A percentile compares a stretch with the other conserved stretches of the same genome.
phyloP scores from a whole-genome alignment of 2,113 vertebrate genomes.

The Cyanoliseus patagonus region DNA sequence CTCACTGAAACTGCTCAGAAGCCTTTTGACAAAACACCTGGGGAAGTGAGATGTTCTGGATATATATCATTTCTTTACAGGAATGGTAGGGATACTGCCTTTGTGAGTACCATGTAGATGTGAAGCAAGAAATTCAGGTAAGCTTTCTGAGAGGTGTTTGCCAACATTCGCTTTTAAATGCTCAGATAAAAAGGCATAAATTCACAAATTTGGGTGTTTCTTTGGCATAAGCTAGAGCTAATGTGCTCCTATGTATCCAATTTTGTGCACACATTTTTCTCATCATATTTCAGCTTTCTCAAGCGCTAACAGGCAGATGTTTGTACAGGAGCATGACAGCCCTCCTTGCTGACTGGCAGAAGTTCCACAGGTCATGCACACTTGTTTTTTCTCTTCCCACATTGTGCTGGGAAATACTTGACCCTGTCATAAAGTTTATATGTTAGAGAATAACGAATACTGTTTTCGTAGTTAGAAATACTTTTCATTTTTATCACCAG shows the following conservation, averaged over 20 bases:
- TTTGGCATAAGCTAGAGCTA: neutral
- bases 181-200: neutral
- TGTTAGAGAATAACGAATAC: neutral
- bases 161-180: neutral
- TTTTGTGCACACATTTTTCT: neutral
- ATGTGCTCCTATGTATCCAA: neutral
- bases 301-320: neutral
- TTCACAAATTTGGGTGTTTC: neutral
- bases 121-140: rapidly evolving
- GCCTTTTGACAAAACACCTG: neutral
- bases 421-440: neutral
- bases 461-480: neutral
- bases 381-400: neutral
- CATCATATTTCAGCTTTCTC: neutral
- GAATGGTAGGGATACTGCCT: neutral
- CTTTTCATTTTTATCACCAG: neutral
- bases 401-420: neutral
- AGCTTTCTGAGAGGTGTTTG: neutral
- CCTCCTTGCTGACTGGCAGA: neutral
- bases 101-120: neutral
- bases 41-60: neutral
- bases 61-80: rapidly evolving
- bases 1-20: neutral
- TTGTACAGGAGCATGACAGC: rapidly evolving
- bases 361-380: rapidly evolving